These are phyloP conservation scores for Scolopax bukidnonensis DNA, from an alignment of 2,797 vertebrate genomes.

Conservation along the genomic window DNA sequence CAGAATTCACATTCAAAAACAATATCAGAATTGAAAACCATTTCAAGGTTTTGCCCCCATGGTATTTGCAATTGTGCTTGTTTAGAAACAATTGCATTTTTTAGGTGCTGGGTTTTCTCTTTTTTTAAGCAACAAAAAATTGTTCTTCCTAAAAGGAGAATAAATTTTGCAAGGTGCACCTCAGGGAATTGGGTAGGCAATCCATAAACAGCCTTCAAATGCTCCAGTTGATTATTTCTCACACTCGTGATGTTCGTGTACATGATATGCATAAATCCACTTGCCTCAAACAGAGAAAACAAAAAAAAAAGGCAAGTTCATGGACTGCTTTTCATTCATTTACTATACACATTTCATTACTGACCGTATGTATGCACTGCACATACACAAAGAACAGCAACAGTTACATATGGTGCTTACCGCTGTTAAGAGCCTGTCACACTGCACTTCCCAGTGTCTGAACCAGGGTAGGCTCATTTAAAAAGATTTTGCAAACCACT, in stretches of 20 bases:
- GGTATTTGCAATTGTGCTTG: not conserved
- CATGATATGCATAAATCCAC: not conserved
- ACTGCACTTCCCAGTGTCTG: not conserved
- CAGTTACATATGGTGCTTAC: not conserved
- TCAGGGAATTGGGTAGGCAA: not conserved
- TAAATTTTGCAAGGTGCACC: not conserved
- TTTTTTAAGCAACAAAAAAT: not conserved
- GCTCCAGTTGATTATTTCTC: slow-evolving; percentile 17
- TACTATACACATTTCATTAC: not conserved
- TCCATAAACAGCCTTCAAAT: slow-evolving; percentile 14
- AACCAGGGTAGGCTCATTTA: not conserved
- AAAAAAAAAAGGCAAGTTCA: not conserved
- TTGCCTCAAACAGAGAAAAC: not conserved
- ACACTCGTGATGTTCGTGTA: not conserved
- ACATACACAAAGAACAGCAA: slow-evolving; percentile 22
- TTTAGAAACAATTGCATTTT: not conserved
- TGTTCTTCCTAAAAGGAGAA: not conserved
- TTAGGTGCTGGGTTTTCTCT: not conserved
- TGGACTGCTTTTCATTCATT: slow-evolving; percentile 33
- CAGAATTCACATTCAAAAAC: not conserved
- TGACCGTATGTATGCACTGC: not conserved
- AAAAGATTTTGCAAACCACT: slow-evolving; percentile 34
- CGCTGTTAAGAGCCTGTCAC: not conserved
- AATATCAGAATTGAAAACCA: not conserved
- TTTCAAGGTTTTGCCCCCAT: not conserved